Percentiles rank a stretch among this genome's conserved stretches.
phyloP scores from a whole-genome alignment of 53 echinoderm and acorn worm genomes.

The Actinopyga echinites region DNA sequence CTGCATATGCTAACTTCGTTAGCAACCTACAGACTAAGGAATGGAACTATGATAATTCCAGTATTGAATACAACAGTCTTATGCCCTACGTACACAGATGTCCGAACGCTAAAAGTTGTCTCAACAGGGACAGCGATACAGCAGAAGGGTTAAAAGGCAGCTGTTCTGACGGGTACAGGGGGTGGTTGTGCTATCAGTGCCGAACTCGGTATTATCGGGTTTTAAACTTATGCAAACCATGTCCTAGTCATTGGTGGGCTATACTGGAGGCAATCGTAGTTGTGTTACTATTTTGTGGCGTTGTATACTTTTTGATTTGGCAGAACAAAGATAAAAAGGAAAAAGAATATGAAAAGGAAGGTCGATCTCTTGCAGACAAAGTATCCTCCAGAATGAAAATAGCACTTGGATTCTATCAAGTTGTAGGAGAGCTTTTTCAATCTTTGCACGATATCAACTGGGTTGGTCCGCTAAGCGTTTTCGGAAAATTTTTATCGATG shows the following conservation, averaged over 20 bases:
- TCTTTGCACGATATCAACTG: not conserved
- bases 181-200: conserved; percentile 8
- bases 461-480: not conserved
- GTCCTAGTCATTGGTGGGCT: not conserved
- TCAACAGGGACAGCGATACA: not conserved
- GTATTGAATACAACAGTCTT: not conserved
- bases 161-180: not conserved
- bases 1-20: not conserved
- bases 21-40: not conserved
- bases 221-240: not conserved
- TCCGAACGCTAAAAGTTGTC: not conserved
- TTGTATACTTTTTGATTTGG: not conserved
- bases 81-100: not conserved
- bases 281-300: not conserved
- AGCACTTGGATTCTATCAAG: conserved; percentile 21
- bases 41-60: not conserved
- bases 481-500: not conserved
- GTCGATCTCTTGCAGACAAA: not conserved
- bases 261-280: not conserved
- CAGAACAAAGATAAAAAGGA: not conserved
- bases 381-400: conserved; percentile 1
- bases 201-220: not conserved
- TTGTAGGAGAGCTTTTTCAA: not conserved
- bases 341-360: not conserved
- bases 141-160: not conserved